A percentile compares a stretch with the other conserved stretches of the same genome.
These are phyloP conservation scores for Philereme vetulata DNA, from an alignment of 2,888 invertebrate species.

Conservation along the genomic window DNA sequence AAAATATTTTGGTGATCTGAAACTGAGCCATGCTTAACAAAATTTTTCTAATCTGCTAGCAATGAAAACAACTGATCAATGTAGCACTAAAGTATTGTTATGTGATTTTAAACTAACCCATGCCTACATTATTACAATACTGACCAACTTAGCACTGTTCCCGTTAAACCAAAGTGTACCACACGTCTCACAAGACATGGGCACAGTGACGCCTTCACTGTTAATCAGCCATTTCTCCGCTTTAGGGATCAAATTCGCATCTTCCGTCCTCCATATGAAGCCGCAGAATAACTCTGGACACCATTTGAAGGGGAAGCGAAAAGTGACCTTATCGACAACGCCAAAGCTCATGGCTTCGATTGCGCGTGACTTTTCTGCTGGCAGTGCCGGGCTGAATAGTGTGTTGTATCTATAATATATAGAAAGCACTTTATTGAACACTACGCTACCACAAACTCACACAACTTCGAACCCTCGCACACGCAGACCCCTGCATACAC, in stretches of 20 bases:
- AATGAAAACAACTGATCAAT: no score
- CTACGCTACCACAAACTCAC: no score
- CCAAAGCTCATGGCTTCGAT: conserved; percentile 86
- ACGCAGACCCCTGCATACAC: no score
- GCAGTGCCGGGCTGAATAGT: conserved; percentile 84
- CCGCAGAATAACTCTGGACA: conserved; percentile 57
- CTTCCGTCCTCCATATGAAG: conserved; percentile 54
- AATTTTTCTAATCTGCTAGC: no score
- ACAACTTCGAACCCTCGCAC: no score
- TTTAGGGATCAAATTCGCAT: conserved; percentile 34
- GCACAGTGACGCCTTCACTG: conserved; percentile 43
- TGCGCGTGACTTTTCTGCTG: conserved; percentile 77
- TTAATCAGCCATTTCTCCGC: conserved; percentile 51
- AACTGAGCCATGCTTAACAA: no score
- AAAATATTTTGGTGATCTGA: no score
- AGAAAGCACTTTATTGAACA: background rate
- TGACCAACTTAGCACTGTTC: conserved; percentile 47
- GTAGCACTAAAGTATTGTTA: background rate
- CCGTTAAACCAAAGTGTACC: conserved; percentile 58
- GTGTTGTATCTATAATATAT: conserved; percentile 56
- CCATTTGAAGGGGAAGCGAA: conserved; percentile 86
- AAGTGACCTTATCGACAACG: conserved; percentile 86
- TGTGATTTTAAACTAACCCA: background rate
- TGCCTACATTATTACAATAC: conserved; percentile 18
- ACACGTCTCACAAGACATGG: conserved; percentile 46